A percentile compares a stretch with the other conserved stretches of the same genome.
Conservation (phyloP, 2,888 invertebrate species). For the Beris chalybata region DNA sequence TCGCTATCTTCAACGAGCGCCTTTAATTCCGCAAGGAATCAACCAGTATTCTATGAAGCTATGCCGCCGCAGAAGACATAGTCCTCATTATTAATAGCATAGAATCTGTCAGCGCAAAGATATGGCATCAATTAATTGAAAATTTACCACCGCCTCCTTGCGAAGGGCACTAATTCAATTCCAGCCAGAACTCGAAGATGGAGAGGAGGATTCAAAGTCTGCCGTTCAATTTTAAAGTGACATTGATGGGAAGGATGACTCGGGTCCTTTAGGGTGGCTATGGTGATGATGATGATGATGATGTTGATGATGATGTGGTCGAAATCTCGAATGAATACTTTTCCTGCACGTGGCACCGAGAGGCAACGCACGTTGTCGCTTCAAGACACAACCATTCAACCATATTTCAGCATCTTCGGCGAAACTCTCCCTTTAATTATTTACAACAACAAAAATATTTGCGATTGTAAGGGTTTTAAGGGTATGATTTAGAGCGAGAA, state of each 20-base stretch:
- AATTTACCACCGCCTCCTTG: constrained; percentile 39
- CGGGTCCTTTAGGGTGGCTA: constrained; percentile 17
- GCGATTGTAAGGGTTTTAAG: constrained; percentile 22
- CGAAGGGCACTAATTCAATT: constrained; percentile 6
- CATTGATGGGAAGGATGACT: neutral
- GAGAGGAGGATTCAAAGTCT: constrained; percentile 8
- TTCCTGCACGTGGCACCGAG: constrained; percentile 36
- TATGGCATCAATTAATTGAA: constrained; percentile 45
- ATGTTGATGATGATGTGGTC: constrained; percentile 37
- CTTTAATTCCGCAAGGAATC: neutral
- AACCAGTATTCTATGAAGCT: neutral
- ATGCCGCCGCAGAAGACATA: constrained; percentile 1
- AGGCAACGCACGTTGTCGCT: constrained; percentile 25
- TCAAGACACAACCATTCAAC: constrained; percentile 13
- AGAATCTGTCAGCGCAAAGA: constrained; percentile 43
- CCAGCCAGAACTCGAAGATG: constrained; percentile 11
- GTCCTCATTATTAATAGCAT: constrained; percentile 42
- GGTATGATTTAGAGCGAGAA: constrained; percentile 7
- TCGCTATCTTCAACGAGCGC: neutral
- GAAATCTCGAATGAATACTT: constrained; percentile 29
- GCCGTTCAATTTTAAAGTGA: constrained; percentile 32
- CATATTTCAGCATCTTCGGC: constrained; percentile 8
- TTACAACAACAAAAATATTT: neutral
- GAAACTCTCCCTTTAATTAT: constrained; percentile 29
- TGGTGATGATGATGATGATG: constrained; percentile 30